phyloP scores from a whole-genome alignment of 2,113 vertebrate genomes.

The Trogon surrucura region DNA sequence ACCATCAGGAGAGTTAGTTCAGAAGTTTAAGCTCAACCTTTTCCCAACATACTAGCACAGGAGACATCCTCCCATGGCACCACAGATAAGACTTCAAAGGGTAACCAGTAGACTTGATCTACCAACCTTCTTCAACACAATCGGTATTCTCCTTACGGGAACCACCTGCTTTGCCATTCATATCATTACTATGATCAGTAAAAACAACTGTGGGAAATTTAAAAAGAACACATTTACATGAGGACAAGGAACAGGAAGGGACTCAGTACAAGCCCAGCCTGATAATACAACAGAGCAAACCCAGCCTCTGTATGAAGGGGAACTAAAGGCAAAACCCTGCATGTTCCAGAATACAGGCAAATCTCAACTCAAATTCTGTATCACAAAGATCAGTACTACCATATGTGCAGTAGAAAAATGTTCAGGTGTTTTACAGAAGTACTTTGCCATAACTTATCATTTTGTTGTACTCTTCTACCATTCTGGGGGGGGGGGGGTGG shows the following conservation, averaged over 20 bases:
- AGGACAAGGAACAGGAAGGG: background rate
- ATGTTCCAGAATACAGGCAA: background rate
- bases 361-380: background rate
- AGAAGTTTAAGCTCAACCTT: background rate
- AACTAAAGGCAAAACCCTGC: background rate
- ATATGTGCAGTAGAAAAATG: background rate
- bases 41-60: background rate
- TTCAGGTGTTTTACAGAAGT: background rate
- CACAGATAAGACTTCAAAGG: background rate
- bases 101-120: background rate
- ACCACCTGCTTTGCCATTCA: background rate
- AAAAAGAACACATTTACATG: background rate
- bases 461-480: background rate
- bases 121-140: background rate
- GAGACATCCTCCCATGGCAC: background rate
- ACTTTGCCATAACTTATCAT: background rate
- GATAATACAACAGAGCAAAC: background rate
- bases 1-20: background rate
- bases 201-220: background rate
- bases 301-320: rapidly evolving
- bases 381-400: background rate
- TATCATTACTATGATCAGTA: background rate
- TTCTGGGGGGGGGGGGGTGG: background rate
- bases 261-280: background rate
- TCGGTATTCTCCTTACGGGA: background rate